Evolutionary conservation across 1,140 invertebrate species (phyloP).

Genomic region (Dermatophagoides farinae): DNA sequence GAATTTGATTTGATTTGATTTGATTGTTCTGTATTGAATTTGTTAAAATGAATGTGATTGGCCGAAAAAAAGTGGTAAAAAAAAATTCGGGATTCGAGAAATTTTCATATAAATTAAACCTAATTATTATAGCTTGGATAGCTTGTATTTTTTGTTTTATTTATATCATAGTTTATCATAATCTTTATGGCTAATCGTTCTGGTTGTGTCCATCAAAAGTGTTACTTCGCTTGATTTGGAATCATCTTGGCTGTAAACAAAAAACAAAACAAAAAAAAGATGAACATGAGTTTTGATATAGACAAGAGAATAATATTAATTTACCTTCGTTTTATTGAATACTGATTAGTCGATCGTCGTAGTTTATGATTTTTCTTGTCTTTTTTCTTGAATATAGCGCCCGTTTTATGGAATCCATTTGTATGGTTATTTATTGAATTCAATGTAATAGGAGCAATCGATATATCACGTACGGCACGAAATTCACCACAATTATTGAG

Average conservation of each 20-base stretch:
- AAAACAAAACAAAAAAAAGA: not conserved
- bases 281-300: not conserved
- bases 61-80: too few relatives aligned
- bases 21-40: too few relatives aligned
- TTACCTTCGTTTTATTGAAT: conserved; percentile 4
- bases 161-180: conserved; percentile 2
- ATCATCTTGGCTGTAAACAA: not conserved
- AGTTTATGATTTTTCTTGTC: not conserved
- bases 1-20: too few relatives aligned
- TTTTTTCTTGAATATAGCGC: not conserved
- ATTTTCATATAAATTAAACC: too few relatives aligned
- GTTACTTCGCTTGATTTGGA: not conserved
- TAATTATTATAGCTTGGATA: too few relatives aligned
- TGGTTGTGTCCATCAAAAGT: not conserved
- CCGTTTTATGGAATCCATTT: too few relatives aligned
- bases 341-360: not conserved
- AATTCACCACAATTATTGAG: conserved; percentile 99
- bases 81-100: too few relatives aligned
- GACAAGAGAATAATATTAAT: not conserved
- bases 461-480: conserved; percentile 91
- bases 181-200: not conserved
- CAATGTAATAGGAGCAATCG: conserved; percentile 63
- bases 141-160: too few relatives aligned
- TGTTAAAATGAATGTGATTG: too few relatives aligned
- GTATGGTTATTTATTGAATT: not conserved